Evolutionary conservation across 1,140 invertebrate genomes (phyloP), one percentile per base, ranked within the genome.

Genomic region (Potamilus streckersoni): DNA sequence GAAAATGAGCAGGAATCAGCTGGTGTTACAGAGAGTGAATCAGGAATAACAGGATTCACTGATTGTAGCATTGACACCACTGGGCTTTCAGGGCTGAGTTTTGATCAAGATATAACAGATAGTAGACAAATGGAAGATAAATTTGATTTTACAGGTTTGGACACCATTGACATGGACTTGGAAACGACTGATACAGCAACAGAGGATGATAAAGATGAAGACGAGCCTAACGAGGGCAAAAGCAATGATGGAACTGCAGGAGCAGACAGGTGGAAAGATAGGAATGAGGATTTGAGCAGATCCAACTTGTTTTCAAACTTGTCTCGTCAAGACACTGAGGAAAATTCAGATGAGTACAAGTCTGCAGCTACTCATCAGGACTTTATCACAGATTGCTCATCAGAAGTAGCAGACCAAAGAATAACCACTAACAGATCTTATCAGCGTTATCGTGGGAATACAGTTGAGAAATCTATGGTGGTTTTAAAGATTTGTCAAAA

Each of bases 11-110:
- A 8, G 11, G 38, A 49, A 6, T 8, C 38, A 49, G 1, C 38
- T 49, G 38, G 38, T 49, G 38, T 49, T 49, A 8, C 38, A 49
- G 6, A 49, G 38, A 49, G 38, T 58, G 72, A 73, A n/a, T 57
- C 67, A 17, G 65, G 66, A 60, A 68, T 59, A 0, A 76, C 74
- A 59, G 68, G 49, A n/a, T 38, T 76, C 11, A 65, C 74, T 57
- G 74, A 76, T 66, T 76, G 64, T 49, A 49, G 38, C 38, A 49
- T 49, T 76, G 69, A 76, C 61, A 71, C 60, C 4, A 71, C 68
- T 20, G 67, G 74, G 4, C 49, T 70, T 71, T 59, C 63, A 66
- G 74, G 11, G 38, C 11, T 49, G 11, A 49, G 67, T 55, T 56
- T 23, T 23, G 20, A 62, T 62, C 19, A 62, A 62, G 20, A 62